Percentiles rank a stretch among this genome's conserved stretches.
These are phyloP conservation scores for Anabacerthia variegaticeps DNA, from an alignment of 2,797 vertebrate species.

Conservation along the genomic window DNA sequence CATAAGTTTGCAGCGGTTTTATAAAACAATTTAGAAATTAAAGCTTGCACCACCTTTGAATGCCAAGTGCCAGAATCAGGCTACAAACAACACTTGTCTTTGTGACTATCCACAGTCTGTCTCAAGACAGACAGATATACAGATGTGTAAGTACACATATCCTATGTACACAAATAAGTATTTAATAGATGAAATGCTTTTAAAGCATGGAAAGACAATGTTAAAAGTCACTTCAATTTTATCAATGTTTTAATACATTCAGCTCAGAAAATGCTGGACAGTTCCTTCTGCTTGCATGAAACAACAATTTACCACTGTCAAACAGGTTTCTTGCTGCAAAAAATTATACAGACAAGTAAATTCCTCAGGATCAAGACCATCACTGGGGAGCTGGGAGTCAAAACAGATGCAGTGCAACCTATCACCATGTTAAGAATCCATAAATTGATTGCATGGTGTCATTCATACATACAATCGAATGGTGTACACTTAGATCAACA, in stretches of 20 bases:
- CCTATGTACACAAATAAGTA: background rate
- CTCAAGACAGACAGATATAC: background rate
- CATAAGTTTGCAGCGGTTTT: background rate
- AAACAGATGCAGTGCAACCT: background rate
- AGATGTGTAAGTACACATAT: background rate
- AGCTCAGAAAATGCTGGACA: constrained; percentile 57
- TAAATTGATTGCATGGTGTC: background rate
- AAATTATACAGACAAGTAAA: background rate
- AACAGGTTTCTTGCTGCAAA: background rate
- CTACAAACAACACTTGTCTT: background rate
- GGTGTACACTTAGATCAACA: background rate
- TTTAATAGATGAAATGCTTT: background rate
- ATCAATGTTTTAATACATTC: background rate
- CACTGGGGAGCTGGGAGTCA: background rate
- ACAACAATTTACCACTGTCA: background rate
- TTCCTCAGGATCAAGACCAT: background rate
- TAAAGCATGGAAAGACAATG: background rate
- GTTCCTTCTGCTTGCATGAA: constrained; percentile 16
- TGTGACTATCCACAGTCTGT: background rate
- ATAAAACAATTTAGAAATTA: background rate
- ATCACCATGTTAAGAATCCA: background rate
- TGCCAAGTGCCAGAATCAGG: background rate
- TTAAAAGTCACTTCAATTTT: background rate
- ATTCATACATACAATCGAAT: background rate
- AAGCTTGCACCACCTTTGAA: background rate